A percentile compares a stretch with the other conserved stretches of the same genome.
These are phyloP conservation scores for Tetragonula carbonaria DNA, from an alignment of 2,888 invertebrate species.

Conservation along the genomic window DNA sequence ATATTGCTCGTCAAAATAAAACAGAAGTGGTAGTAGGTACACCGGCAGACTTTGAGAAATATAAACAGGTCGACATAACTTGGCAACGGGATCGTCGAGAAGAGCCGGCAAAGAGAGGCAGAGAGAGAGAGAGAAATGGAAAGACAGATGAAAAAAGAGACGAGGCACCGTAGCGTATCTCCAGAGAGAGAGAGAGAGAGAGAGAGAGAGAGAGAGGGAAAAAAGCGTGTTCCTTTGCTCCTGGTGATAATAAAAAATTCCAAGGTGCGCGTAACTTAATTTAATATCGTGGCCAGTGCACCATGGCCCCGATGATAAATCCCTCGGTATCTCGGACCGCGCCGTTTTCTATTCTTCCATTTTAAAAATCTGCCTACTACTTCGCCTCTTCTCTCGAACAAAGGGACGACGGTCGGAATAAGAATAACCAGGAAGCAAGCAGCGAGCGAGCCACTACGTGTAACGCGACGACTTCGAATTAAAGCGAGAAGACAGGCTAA, in stretches of 20 bases:
- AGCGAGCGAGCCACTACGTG: slow-evolving; percentile 38
- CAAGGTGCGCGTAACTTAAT: slow-evolving; percentile 76
- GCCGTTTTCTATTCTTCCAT: slow-evolving; percentile 45
- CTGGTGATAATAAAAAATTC: slow-evolving; percentile 73
- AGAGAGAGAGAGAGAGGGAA: no score
- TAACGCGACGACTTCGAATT: slow-evolving; percentile 65
- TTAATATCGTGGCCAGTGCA: slow-evolving; percentile 73
- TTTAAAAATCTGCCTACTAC: slow-evolving; percentile 39
- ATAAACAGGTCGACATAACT: slow-evolving; percentile 35
- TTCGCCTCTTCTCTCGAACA: slow-evolving; percentile 64
- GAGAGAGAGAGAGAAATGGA: background rate
- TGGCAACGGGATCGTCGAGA: background rate
- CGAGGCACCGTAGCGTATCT: slow-evolving; percentile 24
- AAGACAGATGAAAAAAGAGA: slow-evolving; percentile 2
- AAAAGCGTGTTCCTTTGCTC: slow-evolving; percentile 43
- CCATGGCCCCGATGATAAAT: slow-evolving; percentile 74
- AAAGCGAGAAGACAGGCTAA: slow-evolving; percentile 17
- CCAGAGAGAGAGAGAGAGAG: background rate
- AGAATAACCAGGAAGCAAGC: slow-evolving; percentile 59
- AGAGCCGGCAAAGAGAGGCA: background rate
- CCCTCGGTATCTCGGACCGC: slow-evolving; percentile 54
- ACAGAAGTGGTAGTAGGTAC: background rate
- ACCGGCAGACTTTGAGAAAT: slow-evolving; percentile 1
- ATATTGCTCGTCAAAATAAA: background rate
- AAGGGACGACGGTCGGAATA: slow-evolving; percentile 73